Evolutionary conservation across 1,140 invertebrate species (phyloP).

Genomic region (Formica selysi): DNA sequence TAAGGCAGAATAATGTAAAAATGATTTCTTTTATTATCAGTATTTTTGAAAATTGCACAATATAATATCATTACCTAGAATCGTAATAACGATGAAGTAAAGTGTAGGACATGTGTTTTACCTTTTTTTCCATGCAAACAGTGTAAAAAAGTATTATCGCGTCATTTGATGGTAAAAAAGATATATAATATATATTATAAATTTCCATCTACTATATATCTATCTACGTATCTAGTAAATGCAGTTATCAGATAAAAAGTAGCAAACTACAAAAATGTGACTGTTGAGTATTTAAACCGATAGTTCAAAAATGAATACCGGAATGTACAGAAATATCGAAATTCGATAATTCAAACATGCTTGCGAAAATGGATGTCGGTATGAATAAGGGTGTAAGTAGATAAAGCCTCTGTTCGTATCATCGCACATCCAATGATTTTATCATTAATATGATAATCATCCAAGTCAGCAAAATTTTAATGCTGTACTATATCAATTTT

Average conservation of each 20-base stretch:
- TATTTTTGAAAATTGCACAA: neutral
- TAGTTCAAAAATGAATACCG: constrained; percentile 25
- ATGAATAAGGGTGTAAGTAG: too few species aligned
- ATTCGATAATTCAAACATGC: constrained; percentile 16
- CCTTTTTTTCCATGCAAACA: neutral
- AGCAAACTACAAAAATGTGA: neutral
- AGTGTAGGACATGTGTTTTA: neutral
- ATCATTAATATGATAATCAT: neutral
- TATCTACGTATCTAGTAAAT: constrained; percentile 10
- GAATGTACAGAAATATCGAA: constrained; percentile 38
- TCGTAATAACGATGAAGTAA: neutral
- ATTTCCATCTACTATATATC: neutral
- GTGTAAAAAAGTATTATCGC: neutral
- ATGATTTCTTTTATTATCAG: neutral
- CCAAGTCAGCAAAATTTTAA: neutral
- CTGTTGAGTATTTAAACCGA: constrained; percentile 9
- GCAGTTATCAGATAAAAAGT: constrained; percentile 9
- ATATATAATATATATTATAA: too few species aligned
- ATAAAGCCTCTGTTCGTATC: neutral
- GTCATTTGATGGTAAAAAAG: neutral
- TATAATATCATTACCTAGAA: constrained; percentile 15
- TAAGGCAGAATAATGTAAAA: constrained; percentile 5
- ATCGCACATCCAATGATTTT: constrained; percentile 5
- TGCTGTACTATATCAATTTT: neutral
- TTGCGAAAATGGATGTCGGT: constrained; percentile 11